Base-by-base conservation (phyloP, 1,140 invertebrate species). In the Thaumetopoea pityocampa region DNA sequence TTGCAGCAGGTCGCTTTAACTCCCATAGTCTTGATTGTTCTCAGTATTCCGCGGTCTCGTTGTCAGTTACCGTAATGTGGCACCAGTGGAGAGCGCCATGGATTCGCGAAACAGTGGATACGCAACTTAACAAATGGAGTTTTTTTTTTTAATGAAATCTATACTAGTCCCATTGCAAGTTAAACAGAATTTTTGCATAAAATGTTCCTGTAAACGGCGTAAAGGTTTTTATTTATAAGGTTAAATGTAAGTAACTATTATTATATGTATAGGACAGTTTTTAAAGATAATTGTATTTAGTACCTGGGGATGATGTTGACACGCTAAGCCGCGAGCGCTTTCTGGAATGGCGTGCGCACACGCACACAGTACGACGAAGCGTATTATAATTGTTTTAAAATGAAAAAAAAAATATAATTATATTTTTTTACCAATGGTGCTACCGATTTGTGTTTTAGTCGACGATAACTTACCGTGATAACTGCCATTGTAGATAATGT, bases 341-440 rank as follows among this genome's bases (percentile, higher is more conserved):
- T 17, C 35, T 8, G 24, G 10, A n/a, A n/a, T n/a, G n/a, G 18
- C 29, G 40, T 34, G 30, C 18, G 27, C 27, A 32, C 28, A 47
- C 40, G 17, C 7, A 33, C 15, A 40, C 34, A 40, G 43, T 29
- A 40, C 36, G 36, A 48, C 22, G 20, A 38, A 23, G 34, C 40
- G 32, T 44, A 47, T 62, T 60, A 46, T 67, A n/a, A 49, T 70
- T 66, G 55, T 60, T 68, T 71, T 64, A 54, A 52, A 26, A 46
- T 24, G 42, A 10, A 12, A 12, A 45, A 42, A 51, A 51, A 35
- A 51, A 54, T n/a, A n/a, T 59, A 52, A 67, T 61, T 66, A 68
- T 80, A 74, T 80, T 81, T 78, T 79, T 79, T 79, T 79, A 82
- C 71, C 73, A 77, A 77, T 78, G 76, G 78, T 83, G 79, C 79